These are phyloP conservation scores for Myocastor coypus DNA, from an alignment of 2,113 vertebrate species.

Conservation along the genomic window DNA sequence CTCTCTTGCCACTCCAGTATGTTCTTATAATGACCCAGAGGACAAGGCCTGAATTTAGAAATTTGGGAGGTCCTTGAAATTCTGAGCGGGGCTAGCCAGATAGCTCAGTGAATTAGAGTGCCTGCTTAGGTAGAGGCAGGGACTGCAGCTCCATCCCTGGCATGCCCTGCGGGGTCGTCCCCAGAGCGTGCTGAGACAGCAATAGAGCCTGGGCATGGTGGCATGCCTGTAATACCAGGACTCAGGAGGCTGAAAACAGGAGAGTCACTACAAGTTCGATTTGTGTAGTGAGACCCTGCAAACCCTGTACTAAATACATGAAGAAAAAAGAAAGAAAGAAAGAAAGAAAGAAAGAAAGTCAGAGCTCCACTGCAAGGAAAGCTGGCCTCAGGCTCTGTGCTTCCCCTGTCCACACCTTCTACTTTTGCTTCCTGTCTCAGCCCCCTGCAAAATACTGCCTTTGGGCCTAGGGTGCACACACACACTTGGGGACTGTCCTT, in stretches of 20 bases:
- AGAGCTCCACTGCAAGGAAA: not conserved
- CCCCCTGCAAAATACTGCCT: not conserved
- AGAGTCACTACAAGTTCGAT: too few species aligned
- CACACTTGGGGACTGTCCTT: not conserved
- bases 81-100: not conserved
- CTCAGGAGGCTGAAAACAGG: too few species aligned
- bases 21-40: not conserved
- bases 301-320: too few species aligned
- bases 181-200: too few species aligned
- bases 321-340: too few species aligned
- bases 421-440: not conserved
- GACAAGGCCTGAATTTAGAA: slow-evolving; percentile 9
- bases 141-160: too few species aligned
- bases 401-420: not conserved
- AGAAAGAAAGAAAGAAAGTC: not conserved
- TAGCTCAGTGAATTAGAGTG: too few species aligned
- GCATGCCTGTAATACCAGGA: too few species aligned
- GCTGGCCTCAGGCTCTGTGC: not conserved
- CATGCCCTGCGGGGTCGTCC: too few species aligned
- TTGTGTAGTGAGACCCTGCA: too few species aligned
- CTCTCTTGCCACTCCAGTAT: not conserved
- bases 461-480: not conserved
- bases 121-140: too few species aligned
- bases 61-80: not conserved
- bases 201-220: too few species aligned